Evolutionary conservation across 2,797 vertebrate genomes (phyloP).

Genomic region (Sebastes cheni): DNA sequence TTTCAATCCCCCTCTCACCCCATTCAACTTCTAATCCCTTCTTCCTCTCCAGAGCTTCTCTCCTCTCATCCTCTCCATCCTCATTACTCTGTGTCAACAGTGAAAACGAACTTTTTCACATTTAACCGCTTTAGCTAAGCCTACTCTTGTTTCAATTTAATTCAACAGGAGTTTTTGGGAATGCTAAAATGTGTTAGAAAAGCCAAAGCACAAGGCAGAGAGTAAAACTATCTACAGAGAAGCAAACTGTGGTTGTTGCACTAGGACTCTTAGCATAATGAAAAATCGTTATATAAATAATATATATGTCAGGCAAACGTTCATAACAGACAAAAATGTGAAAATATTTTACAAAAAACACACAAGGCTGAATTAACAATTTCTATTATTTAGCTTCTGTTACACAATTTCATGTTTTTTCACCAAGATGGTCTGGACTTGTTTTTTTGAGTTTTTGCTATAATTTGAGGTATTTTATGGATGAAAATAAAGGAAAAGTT

Average conservation of each 20-base stretch:
- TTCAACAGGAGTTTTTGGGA: not conserved
- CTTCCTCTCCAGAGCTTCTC: conserved; percentile 68
- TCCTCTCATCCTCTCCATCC: conserved; percentile 64
- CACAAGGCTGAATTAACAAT: not conserved
- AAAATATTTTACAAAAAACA: not conserved
- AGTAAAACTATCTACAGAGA: not conserved
- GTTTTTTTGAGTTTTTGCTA: not conserved
- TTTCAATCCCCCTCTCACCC: conserved; percentile 60
- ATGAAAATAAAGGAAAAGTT: not conserved
- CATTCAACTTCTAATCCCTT: conserved; percentile 77
- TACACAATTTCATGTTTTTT: not conserved
- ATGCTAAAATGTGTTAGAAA: not conserved
- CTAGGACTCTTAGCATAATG: not conserved
- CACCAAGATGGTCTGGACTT: not conserved
- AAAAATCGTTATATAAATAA: not conserved
- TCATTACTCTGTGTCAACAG: conserved; percentile 58
- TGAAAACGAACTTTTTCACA: conserved; percentile 68
- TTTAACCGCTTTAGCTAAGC: conserved; percentile 32
- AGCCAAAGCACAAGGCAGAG: not conserved
- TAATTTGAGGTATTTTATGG: not conserved
- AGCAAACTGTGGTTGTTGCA: not conserved
- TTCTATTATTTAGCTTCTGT: not conserved
- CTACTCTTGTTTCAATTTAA: conserved; percentile 29
- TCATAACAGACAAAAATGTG: not conserved
- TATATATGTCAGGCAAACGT: not conserved